phyloP scores from a whole-genome alignment of 2,113 vertebrate species.

The Anarhynchus alexandrinus region DNA sequence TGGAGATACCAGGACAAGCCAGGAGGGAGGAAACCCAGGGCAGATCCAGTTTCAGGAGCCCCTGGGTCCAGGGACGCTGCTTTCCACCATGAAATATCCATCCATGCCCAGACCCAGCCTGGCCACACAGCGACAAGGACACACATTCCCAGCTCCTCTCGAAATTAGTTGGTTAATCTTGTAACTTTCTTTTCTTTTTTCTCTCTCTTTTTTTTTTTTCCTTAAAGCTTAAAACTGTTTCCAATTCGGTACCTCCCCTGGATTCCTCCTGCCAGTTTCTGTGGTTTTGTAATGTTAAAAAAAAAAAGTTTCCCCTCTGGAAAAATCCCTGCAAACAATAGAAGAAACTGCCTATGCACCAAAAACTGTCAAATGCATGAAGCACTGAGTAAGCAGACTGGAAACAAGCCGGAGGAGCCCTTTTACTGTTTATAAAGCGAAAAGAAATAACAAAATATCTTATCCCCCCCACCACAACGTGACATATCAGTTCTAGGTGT shows the following conservation, averaged over 20 bases:
- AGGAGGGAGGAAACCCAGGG: background rate
- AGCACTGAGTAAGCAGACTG: conserved; percentile 54
- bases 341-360: conserved; percentile 58
- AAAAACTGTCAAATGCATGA: conserved; percentile 44
- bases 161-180: background rate
- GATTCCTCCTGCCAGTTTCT: conserved; percentile 48
- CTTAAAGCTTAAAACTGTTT: conserved; percentile 20
- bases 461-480: background rate
- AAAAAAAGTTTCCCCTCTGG: conserved; percentile 43
- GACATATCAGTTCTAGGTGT: background rate
- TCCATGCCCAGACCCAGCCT: rapidly evolving
- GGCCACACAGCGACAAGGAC: background rate
- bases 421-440: background rate
- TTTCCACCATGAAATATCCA: background rate
- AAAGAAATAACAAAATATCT: background rate
- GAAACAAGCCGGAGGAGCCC: conserved; percentile 17
- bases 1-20: background rate
- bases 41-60: background rate
- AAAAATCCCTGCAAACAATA: conserved; percentile 68
- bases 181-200: background rate
- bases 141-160: background rate
- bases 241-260: conserved; percentile 10
- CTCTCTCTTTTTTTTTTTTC: background rate
- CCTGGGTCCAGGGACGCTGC: background rate
- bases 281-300: conserved; percentile 42